Evolutionary conservation across 2,113 vertebrate species (phyloP).

Genomic region (Varanus salvator): DNA sequence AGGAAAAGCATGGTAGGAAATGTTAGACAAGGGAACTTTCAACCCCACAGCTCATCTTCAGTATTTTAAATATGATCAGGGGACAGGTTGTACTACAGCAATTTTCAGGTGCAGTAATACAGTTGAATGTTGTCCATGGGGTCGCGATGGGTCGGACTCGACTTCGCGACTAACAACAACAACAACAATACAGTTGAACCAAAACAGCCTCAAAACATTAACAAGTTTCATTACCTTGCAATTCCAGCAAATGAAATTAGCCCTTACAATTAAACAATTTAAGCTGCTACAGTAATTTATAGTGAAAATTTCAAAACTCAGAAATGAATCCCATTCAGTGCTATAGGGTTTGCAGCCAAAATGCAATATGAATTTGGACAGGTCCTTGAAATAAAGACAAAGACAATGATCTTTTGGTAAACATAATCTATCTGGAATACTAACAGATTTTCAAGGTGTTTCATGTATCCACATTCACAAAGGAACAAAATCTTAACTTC

Average conservation of each 20-base stretch:
- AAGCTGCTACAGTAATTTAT: neutral
- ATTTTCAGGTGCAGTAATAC: neutral
- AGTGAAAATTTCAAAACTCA: neutral
- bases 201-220: neutral
- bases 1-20: neutral
- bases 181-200: neutral
- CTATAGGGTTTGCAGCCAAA: neutral
- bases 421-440: conserved; percentile 41
- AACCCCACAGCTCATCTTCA: neutral
- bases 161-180: too few species aligned
- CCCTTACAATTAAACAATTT: neutral
- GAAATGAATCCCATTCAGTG: neutral
- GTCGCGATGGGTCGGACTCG: too few species aligned
- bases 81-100: neutral
- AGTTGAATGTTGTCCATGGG: too few species aligned
- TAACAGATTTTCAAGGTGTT: conserved; percentile 45
- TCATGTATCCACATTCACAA: conserved; percentile 52
- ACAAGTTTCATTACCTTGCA: neutral
- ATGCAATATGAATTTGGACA: conserved; percentile 15
- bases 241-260: neutral
- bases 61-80: neutral
- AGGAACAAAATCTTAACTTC: conserved; percentile 59
- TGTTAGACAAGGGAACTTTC: neutral
- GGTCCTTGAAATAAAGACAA: conserved; percentile 68
- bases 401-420: conserved; percentile 52